phyloP scores from a whole-genome alignment of 2,797 vertebrate species.

The Rhinoraja longicauda region DNA sequence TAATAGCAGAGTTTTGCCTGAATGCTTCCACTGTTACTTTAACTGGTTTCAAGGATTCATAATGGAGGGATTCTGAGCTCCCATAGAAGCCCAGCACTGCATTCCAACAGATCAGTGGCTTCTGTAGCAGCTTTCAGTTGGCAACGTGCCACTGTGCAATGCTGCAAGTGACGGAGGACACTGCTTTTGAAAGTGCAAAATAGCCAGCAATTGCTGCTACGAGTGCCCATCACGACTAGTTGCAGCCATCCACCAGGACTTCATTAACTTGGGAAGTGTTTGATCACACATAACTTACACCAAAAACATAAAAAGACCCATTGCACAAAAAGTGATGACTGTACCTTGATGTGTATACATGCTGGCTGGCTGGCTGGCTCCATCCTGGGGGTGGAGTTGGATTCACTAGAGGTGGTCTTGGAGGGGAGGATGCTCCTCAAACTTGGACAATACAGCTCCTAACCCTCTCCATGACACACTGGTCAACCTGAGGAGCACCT shows the following conservation, averaged over 20 bases:
- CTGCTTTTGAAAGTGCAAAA: neutral
- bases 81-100: neutral
- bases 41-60: neutral
- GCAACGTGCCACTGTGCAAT: neutral
- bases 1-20: neutral
- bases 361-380: too few relatives aligned
- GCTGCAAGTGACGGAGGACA: neutral
- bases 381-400: too few relatives aligned
- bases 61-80: neutral
- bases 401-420: too few relatives aligned
- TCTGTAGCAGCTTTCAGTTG: neutral
- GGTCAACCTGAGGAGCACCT: too few relatives aligned
- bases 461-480: too few relatives aligned
- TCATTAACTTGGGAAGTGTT: neutral
- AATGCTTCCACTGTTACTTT: constrained; percentile 1
- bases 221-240: neutral
- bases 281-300: neutral
- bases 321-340: neutral
- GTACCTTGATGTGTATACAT: neutral
- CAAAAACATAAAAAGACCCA: neutral
- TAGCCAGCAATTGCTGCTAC: neutral
- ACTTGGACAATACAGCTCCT: too few relatives aligned
- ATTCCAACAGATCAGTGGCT: neutral
- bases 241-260: neutral
- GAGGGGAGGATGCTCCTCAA: too few relatives aligned